Evolutionary conservation across 2,113 vertebrate species (phyloP).

Genomic region (Corydoras maculifer): DNA sequence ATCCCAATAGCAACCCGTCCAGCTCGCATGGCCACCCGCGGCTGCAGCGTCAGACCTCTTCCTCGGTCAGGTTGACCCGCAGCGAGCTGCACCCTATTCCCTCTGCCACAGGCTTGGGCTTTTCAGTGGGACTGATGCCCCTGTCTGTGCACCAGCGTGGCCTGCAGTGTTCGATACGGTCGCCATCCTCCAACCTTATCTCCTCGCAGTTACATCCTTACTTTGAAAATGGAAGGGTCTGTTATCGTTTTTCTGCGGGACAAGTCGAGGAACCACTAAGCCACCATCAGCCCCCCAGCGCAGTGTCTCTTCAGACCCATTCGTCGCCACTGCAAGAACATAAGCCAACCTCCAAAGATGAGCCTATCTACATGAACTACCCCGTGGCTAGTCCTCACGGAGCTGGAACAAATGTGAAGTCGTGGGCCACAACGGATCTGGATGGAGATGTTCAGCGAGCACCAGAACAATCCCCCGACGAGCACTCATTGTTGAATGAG

Average conservation of each 20-base stretch:
- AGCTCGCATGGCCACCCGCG: slow-evolving; percentile 30
- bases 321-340: slow-evolving; percentile 23
- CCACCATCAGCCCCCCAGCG: slow-evolving; percentile 9
- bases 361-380: slow-evolving; percentile 72
- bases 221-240: slow-evolving; percentile 57
- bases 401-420: slow-evolving; percentile 20
- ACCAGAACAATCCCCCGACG: slow-evolving; percentile 30
- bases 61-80: slow-evolving; percentile 42
- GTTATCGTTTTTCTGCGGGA: slow-evolving; percentile 47
- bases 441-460: slow-evolving; percentile 40
- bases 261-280: slow-evolving; percentile 19
- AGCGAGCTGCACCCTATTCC: slow-evolving; percentile 44
- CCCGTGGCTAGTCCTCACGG: slow-evolving; percentile 47
- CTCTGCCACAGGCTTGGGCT: slow-evolving; percentile 8
- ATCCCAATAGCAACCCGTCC: slow-evolving; percentile 42
- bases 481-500: slow-evolving; percentile 14
- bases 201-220: slow-evolving; percentile 54
- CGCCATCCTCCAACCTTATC: slow-evolving; percentile 42
- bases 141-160: slow-evolving; percentile 43
- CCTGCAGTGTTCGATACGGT: slow-evolving; percentile 30
- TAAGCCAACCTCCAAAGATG: slow-evolving; percentile 40
- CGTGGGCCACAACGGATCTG: slow-evolving; percentile 48
- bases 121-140: slow-evolving; percentile 25
- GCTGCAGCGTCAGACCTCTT: slow-evolving; percentile 41
- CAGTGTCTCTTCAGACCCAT: slow-evolving; percentile 13